phyloP scores from a whole-genome alignment of 2,797 vertebrate species.

The Hydrophis major region DNA sequence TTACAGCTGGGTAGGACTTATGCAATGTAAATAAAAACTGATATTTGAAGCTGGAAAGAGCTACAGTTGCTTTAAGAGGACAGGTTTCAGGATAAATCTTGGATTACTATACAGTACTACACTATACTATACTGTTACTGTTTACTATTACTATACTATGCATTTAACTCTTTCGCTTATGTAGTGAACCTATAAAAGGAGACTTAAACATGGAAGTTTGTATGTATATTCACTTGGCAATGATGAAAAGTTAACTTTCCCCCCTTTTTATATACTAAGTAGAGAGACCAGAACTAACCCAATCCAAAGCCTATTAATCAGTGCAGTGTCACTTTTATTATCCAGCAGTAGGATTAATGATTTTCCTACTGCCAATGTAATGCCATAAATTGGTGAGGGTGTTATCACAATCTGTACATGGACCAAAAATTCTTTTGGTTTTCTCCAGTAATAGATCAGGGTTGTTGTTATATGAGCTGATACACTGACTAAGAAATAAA shows the following conservation, averaged over 20 bases:
- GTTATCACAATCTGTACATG: neutral
- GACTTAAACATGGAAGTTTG: neutral
- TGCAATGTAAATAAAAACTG: neutral
- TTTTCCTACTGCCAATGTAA: neutral
- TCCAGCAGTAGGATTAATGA: neutral
- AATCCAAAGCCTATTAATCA: constrained; percentile 3
- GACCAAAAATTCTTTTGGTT: neutral
- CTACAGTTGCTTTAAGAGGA: neutral
- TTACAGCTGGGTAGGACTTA: neutral
- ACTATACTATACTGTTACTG: no score
- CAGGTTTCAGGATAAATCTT: neutral
- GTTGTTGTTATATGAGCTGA: neutral
- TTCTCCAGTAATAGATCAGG: neutral
- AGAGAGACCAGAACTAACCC: neutral
- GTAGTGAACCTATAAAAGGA: neutral
- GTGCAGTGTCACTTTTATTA: neutral
- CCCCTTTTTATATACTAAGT: neutral
- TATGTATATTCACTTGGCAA: neutral
- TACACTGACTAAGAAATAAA: neutral
- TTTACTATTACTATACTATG: no score
- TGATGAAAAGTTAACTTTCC: neutral
- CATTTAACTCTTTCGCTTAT: neutral
- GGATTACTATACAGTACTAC: neutral
- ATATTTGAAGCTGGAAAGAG: neutral
- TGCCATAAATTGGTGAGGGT: neutral